A percentile compares a stretch with the other conserved stretches of the same genome.
Conservation (phyloP, 2,113 vertebrate species). For the Pelecanoides urinatrix region DNA sequence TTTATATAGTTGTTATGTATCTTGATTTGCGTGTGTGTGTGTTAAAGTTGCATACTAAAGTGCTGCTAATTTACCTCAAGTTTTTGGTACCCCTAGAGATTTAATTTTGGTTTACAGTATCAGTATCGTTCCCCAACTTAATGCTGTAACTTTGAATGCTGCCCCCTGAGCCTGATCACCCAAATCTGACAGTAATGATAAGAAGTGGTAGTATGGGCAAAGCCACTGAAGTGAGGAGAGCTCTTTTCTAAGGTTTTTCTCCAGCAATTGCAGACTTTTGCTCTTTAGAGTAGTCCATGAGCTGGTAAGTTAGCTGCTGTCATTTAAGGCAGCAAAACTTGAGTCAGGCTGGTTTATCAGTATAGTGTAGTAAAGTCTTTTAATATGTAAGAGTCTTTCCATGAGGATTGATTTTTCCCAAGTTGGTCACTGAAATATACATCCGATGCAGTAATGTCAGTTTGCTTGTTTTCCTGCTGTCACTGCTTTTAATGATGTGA, state of each 20-base stretch:
- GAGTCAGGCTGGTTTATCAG: background rate
- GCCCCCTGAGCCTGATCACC: background rate
- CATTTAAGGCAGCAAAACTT: background rate
- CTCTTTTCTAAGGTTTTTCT: background rate
- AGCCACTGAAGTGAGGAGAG: background rate
- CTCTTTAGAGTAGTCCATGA: background rate
- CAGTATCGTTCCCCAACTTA: background rate
- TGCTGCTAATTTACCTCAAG: background rate
- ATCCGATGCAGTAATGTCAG: background rate
- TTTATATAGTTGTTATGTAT: background rate
- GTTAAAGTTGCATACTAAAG: background rate
- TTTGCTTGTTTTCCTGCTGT: background rate
- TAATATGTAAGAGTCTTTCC: background rate
- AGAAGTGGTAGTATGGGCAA: background rate
- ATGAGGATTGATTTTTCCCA: background rate
- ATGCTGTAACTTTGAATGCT: background rate
- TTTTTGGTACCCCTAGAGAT: background rate
- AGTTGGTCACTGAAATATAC: background rate
- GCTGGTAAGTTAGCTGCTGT: background rate
- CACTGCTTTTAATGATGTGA: background rate
- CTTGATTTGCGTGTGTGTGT: background rate
- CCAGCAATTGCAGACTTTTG: background rate
- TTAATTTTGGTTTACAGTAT: background rate
- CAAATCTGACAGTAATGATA: background rate
- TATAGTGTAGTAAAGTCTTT: background rate